phyloP scores from a whole-genome alignment of 2,888 invertebrate species.

The Drosophila nr. fundita region DNA sequence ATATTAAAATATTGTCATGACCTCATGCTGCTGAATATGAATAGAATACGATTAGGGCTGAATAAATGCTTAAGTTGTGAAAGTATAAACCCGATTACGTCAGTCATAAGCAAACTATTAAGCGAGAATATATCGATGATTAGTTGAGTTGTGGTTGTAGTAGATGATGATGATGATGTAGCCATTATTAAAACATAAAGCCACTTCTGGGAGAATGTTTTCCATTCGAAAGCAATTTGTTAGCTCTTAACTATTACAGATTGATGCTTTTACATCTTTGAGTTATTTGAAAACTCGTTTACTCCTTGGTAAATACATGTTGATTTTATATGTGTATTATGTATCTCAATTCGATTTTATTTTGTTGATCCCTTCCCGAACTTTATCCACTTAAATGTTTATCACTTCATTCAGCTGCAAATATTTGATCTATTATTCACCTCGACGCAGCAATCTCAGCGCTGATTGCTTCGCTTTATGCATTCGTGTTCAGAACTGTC shows the following conservation, averaged over 20 bases:
- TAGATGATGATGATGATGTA: background rate
- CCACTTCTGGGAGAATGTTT: background rate
- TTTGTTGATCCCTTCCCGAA: too few species aligned
- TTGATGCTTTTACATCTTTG: background rate
- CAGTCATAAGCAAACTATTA: slow-evolving; percentile 14
- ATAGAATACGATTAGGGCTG: slow-evolving; percentile 10
- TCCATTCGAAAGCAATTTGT: background rate
- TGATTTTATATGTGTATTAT: background rate
- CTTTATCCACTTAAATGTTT: slow-evolving; percentile 1
- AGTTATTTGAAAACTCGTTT: background rate
- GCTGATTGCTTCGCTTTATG: slow-evolving; percentile 13
- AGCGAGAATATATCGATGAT: background rate
- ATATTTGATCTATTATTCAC: background rate
- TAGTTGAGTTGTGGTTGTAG: background rate
- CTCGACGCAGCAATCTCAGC: background rate
- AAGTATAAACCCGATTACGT: slow-evolving; percentile 52
- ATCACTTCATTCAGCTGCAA: slow-evolving; percentile 10
- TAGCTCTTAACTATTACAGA: background rate
- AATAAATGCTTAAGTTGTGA: slow-evolving; percentile 19
- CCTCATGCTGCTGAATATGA: slow-evolving; percentile 19
- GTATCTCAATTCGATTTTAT: background rate
- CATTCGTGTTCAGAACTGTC: slow-evolving; percentile 24
- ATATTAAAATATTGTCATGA: slow-evolving; percentile 31
- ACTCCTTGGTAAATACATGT: background rate
- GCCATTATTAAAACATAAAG: background rate